A percentile compares a stretch with the other conserved stretches of the same genome.
phyloP scores from a whole-genome alignment of 2,113 vertebrate species.

The Camelus bactrianus region DNA sequence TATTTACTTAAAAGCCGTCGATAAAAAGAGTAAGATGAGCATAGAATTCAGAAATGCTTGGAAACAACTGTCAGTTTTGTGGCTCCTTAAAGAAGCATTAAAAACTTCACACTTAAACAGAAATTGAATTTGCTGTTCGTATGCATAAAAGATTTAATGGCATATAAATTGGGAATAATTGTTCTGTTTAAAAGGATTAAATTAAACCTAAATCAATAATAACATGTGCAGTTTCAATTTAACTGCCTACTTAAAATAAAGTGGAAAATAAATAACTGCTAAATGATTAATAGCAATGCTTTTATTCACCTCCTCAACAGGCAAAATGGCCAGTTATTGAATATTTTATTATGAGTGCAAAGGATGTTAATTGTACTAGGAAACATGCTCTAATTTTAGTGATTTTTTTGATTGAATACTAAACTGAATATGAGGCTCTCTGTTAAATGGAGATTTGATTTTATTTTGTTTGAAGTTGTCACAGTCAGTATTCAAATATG shows the following conservation, averaged over 20 bases:
- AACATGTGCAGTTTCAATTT: slow-evolving; percentile 88
- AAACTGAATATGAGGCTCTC: slow-evolving; percentile 88
- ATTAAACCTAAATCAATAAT: slow-evolving; percentile 91
- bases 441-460: slow-evolving; percentile 94
- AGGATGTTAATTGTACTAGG: slow-evolving; percentile 90
- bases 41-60: slow-evolving; percentile 58
- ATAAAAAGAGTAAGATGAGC: slow-evolving; percentile 56
- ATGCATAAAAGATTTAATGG: slow-evolving; percentile 85
- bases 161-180: slow-evolving; percentile 87
- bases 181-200: slow-evolving; percentile 88
- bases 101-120: slow-evolving; percentile 81
- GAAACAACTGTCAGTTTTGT: slow-evolving; percentile 65
- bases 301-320: slow-evolving; percentile 90
- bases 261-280: slow-evolving; percentile 89
- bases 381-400: slow-evolving; percentile 92
- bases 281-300: slow-evolving; percentile 91
- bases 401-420: slow-evolving; percentile 88
- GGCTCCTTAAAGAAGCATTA: slow-evolving; percentile 75
- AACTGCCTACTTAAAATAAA: slow-evolving; percentile 89
- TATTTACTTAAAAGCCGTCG: slow-evolving; percentile 67
- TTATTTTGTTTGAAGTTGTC: slow-evolving; percentile 93
- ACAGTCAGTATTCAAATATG: slow-evolving; percentile 90
- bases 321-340: slow-evolving; percentile 91
- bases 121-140: slow-evolving; percentile 82
- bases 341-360: slow-evolving; percentile 91